Conservation (phyloP, 1,140 invertebrate genomes). For the Apocrypta bakeri region DNA sequence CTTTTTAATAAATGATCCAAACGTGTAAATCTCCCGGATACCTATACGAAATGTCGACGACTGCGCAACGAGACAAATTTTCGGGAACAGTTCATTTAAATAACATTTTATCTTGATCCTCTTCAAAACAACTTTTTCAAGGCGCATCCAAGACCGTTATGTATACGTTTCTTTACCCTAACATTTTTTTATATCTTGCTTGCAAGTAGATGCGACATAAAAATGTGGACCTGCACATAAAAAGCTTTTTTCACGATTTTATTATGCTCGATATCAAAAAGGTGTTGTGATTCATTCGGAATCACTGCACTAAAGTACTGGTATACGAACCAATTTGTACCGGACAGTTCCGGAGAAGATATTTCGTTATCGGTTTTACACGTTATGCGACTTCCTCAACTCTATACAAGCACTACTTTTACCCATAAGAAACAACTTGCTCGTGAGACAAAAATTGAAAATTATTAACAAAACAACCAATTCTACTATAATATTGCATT, state of each 20-base stretch:
- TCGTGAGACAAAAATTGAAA: too few species aligned
- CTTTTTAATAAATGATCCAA: neutral
- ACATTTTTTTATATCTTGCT: slow-evolving; percentile 27
- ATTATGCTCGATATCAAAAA: neutral
- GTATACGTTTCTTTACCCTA: neutral
- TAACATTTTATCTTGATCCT: slow-evolving; percentile 33
- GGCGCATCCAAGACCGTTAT: neutral
- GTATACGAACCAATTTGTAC: slow-evolving; percentile 26
- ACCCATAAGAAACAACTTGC: neutral
- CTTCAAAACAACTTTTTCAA: slow-evolving; percentile 7
- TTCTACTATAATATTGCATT: too few species aligned
- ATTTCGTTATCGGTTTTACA: slow-evolving; percentile 3
- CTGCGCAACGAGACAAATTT: neutral
- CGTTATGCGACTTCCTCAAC: neutral
- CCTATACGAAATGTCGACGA: neutral
- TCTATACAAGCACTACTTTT: neutral
- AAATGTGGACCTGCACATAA: slow-evolving; percentile 28
- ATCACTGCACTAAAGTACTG: neutral
- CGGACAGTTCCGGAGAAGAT: neutral
- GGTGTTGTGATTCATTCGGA: neutral
- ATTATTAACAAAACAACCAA: too few species aligned
- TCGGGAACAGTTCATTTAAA: slow-evolving; percentile 22
- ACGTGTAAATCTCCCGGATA: neutral
- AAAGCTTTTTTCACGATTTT: slow-evolving; percentile 21
- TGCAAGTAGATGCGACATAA: neutral